phyloP scores from a whole-genome alignment of 2,113 vertebrate species.

The Spilogale gracilis region DNA sequence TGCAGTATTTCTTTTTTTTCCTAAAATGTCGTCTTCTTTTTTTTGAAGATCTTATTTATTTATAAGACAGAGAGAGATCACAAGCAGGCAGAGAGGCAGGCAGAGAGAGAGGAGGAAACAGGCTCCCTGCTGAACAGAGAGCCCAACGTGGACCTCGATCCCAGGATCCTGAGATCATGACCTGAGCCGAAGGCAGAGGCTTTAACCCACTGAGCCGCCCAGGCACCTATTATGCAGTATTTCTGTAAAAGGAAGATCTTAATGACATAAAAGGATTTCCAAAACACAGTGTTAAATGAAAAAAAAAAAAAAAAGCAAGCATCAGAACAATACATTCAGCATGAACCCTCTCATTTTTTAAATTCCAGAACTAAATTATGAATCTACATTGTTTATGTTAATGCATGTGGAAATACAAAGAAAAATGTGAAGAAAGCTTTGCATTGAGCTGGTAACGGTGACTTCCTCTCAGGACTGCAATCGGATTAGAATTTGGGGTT shows the following conservation, averaged over 20 bases:
- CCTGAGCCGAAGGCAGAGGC: too few relatives aligned
- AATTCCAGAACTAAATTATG: neutral
- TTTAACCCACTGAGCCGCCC: too few relatives aligned
- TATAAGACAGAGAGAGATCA: too few relatives aligned
- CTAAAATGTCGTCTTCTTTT: too few relatives aligned
- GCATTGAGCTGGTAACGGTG: neutral
- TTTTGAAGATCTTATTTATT: too few relatives aligned
- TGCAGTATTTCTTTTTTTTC: neutral
- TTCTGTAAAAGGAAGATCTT: neutral
- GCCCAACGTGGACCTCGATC: too few relatives aligned
- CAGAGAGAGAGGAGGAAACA: too few relatives aligned
- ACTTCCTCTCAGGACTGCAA: neutral
- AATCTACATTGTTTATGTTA: neutral
- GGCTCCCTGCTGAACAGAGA: too few relatives aligned
- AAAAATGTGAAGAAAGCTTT: neutral
- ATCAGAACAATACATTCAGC: neutral
- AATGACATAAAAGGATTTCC: neutral
- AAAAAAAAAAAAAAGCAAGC: neutral
- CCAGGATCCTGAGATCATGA: too few relatives aligned
- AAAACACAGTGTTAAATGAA: neutral
- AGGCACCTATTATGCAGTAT: too few relatives aligned
- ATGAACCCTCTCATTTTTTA: neutral
- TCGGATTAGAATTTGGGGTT: neutral
- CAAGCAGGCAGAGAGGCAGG: too few relatives aligned
- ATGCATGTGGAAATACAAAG: neutral